phyloP scores from a whole-genome alignment of 2,888 invertebrate genomes.

The Philopedon plagiatum region DNA sequence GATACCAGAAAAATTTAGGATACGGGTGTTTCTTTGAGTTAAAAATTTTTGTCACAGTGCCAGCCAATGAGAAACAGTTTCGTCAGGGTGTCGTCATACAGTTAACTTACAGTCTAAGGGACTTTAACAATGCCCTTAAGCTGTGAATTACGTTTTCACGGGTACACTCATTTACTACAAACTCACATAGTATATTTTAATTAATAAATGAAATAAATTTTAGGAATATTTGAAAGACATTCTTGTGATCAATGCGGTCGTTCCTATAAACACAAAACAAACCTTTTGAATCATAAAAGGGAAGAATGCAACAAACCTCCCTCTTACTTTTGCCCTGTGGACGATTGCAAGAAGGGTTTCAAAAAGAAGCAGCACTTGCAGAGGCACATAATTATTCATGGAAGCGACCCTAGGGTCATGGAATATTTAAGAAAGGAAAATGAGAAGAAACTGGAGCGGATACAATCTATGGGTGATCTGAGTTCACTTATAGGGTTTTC shows the following conservation, averaged over 20 bases:
- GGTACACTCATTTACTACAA: too few relatives aligned
- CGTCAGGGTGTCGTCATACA: too few relatives aligned
- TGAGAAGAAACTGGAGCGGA: constrained; percentile 31
- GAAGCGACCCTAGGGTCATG: constrained; percentile 12
- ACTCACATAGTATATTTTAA: too few relatives aligned
- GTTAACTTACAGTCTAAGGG: too few relatives aligned
- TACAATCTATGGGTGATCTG: constrained; percentile 1
- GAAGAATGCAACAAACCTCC: constrained; percentile 71
- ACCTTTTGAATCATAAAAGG: constrained; percentile 69
- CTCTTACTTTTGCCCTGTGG: constrained; percentile 67
- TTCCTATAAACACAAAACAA: constrained; percentile 67
- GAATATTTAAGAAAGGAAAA: constrained; percentile 33
- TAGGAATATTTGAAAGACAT: constrained; percentile 51
- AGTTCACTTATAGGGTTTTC: neutral
- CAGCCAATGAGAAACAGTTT: too few relatives aligned
- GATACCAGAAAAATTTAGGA: too few relatives aligned
- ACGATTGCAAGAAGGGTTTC: constrained; percentile 64
- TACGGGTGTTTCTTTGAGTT: too few relatives aligned
- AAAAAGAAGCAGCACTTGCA: constrained; percentile 64
- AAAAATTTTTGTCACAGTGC: too few relatives aligned
- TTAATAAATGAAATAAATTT: neutral
- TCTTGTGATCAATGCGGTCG: constrained; percentile 60
- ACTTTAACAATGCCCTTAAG: too few relatives aligned
- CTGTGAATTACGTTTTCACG: too few relatives aligned
- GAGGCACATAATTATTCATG: constrained; percentile 59